These are phyloP conservation scores for Lophochroa leadbeateri DNA, from an alignment of 2,113 vertebrate genomes.

Conservation along the genomic window DNA sequence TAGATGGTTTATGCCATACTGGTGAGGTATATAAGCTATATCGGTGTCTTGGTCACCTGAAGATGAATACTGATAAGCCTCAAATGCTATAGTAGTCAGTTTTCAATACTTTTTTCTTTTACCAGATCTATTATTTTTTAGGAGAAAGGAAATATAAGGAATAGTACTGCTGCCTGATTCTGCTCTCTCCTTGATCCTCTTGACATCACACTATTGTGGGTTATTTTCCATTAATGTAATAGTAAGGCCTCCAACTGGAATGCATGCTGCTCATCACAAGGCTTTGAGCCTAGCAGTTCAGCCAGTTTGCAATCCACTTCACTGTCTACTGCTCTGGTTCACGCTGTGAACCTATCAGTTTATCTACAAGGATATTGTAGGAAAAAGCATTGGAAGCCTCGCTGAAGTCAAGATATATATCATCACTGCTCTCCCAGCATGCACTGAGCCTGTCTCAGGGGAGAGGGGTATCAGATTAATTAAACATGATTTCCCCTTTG, in stretches of 20 bases:
- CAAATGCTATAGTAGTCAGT: not conserved
- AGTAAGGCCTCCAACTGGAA: not conserved
- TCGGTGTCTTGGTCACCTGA: not conserved
- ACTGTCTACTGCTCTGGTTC: not conserved
- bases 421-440: not conserved
- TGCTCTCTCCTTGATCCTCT: not conserved
- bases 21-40: not conserved
- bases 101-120: not conserved
- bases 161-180: not conserved
- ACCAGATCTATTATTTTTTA: not conserved
- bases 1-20: not conserved
- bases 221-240: not conserved
- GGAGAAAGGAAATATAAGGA: not conserved
- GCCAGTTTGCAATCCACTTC: not conserved
- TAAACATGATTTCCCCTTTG: not conserved
- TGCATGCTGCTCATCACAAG: not conserved
- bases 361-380: not conserved
- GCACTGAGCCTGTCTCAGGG: accelerated
- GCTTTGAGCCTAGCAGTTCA: not conserved
- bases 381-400: not conserved
- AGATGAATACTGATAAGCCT: not conserved
- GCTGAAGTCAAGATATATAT: no score
- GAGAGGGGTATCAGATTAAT: not conserved
- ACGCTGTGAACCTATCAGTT: not conserved
- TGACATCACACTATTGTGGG: not conserved